A percentile compares a stretch with the other conserved stretches of the same genome.
Evolutionary conservation across 2,797 vertebrate genomes (phyloP).

Genomic region (Muscicapa comitata): DNA sequence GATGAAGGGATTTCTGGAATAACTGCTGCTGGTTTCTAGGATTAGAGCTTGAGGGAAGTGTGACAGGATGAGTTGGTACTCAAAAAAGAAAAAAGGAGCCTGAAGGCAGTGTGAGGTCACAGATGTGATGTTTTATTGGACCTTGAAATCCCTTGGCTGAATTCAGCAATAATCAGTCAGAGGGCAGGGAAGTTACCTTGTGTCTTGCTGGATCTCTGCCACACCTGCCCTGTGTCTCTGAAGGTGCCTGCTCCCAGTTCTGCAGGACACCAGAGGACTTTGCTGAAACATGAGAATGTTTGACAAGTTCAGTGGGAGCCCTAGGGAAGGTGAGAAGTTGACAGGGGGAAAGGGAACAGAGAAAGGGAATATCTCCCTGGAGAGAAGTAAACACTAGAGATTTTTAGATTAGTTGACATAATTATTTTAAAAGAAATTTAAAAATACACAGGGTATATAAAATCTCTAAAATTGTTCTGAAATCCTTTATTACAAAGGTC

Average conservation of each 20-base stretch:
- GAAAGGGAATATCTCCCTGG: neutral
- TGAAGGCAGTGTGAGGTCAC: neutral
- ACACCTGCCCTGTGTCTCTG: neutral
- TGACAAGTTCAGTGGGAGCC: neutral
- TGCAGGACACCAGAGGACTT: neutral
- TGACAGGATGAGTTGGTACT: neutral
- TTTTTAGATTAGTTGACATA: neutral
- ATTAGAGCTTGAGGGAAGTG: neutral
- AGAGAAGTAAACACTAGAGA: neutral
- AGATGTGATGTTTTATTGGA: neutral
- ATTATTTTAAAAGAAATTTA: neutral
- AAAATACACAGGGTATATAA: neutral
- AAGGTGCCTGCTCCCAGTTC: conserved; percentile 17
- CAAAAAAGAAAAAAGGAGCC: neutral
- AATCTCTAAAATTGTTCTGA: neutral
- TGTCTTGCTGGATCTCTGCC: neutral
- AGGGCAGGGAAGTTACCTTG: conserved; percentile 2
- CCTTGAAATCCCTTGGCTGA: neutral
- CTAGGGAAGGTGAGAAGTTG: neutral
- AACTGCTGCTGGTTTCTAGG: neutral
- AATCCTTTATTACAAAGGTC: neutral
- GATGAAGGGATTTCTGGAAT: conserved; percentile 14
- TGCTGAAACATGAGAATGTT: neutral
- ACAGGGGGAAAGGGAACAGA: neutral
- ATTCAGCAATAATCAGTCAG: neutral